A percentile compares a stretch with the other conserved stretches of the same genome.
These are phyloP conservation scores for Mixornis gularis DNA, from an alignment of 2,113 vertebrate genomes.

Conservation along the genomic window DNA sequence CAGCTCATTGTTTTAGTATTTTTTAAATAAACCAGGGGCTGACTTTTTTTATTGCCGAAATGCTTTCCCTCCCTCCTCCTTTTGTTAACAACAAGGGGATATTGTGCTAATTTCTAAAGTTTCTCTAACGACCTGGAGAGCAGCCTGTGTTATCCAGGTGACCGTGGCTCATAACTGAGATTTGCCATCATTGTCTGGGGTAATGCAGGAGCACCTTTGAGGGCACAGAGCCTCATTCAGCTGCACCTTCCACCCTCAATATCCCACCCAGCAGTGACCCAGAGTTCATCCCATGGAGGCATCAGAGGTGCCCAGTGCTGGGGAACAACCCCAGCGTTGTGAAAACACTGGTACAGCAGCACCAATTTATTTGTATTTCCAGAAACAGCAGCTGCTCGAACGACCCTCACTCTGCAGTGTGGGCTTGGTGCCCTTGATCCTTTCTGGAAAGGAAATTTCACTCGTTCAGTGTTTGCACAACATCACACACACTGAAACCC, in stretches of 20 bases:
- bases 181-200: accelerated
- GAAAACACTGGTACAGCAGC: accelerated
- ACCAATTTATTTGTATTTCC: not conserved
- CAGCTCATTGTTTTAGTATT: constrained; percentile 26
- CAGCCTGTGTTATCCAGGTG: not conserved
- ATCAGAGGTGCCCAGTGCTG: not conserved
- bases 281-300: not conserved
- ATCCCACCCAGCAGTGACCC: accelerated
- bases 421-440: not conserved
- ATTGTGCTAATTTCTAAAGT: not conserved
- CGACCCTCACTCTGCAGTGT: not conserved
- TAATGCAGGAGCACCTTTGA: not conserved
- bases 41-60: constrained; percentile 23
- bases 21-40: not conserved
- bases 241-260: not conserved
- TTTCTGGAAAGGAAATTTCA: not conserved
- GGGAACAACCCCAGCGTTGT: accelerated
- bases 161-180: not conserved
- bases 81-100: not conserved
- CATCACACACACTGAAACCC: accelerated
- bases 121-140: not conserved
- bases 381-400: not conserved
- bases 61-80: not conserved
- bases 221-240: not conserved
- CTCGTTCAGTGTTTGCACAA: not conserved